Percentiles rank a stretch among this genome's conserved stretches.
Conservation (phyloP, 2,113 vertebrate species). For the Heliornis fulica region DNA sequence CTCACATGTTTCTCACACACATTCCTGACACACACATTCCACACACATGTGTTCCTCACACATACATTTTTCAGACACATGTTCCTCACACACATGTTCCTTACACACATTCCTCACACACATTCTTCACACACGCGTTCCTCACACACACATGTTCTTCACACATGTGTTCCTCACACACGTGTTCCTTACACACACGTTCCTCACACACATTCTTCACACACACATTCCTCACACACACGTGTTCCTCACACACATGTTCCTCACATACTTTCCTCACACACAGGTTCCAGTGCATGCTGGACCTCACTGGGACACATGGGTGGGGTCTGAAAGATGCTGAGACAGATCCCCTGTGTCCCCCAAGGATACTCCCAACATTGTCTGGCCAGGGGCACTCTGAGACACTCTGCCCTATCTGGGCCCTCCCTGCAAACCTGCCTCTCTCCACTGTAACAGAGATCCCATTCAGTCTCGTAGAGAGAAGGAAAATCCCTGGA, state of each 20-base stretch:
- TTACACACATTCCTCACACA: accelerated
- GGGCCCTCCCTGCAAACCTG: neutral
- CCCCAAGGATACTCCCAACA: too few species aligned
- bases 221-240: accelerated
- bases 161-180: too few species aligned
- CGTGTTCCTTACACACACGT: accelerated
- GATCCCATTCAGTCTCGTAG: neutral
- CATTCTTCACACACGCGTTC: accelerated
- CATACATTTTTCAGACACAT: accelerated
- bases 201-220: neutral
- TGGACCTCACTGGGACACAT: accelerated
- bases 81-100: too few species aligned
- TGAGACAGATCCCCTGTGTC: neutral
- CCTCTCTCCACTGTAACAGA: neutral
- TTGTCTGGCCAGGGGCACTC: accelerated
- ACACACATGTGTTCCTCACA: accelerated
- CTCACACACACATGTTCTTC: too few species aligned
- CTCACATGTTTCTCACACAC: too few species aligned
- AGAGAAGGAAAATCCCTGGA: neutral
- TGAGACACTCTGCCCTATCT: neutral
- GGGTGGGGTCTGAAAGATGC: accelerated
- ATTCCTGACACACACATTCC: too few species aligned
- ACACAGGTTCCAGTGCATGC: too few species aligned
- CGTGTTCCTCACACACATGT: accelerated
- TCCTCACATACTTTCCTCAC: accelerated